Evolutionary conservation across 2,113 vertebrate genomes (phyloP), one percentile per base, ranked within the genome.

Genomic region (Chunga burmeisteri): DNA sequence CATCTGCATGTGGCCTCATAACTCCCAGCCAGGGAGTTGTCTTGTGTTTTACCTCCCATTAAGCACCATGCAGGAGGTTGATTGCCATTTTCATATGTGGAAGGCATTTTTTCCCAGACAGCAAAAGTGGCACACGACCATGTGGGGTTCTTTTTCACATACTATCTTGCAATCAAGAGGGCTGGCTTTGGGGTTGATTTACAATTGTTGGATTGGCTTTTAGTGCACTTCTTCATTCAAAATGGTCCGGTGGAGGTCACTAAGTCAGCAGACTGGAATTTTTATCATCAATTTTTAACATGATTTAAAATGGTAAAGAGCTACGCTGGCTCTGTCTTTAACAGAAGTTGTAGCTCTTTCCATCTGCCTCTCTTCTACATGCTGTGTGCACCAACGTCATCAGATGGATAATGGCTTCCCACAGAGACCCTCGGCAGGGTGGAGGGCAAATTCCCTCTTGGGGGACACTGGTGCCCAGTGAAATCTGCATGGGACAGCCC

Each of bases 21-120:
- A 94, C 58, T 87, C 70, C 93, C 87, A 96, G 84, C 70, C 93
- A 93, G 96, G 90, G 96, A 96, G 78, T 82, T 13, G 0, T 59
- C 93, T 95, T 95, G 90, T 96, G 94, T 96, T 97, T 96, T 96
- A 97, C 92, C 94, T 96, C 94, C 96, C 96, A 97, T 97, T 97
- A 96, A 94, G 96, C 87, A 90, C 96, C 74, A 85, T 34, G 93
- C 92, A 95, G 93, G 96, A 95, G 94, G 94, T 2, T 96, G 96
- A 97, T 96, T 97, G 92, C 74, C 93, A 65, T 96, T 96, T 96
- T 97, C 94, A 93, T 94, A 88, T 68, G 46, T 94, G 81, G 87
- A 96, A 95, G 44, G 70, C 80, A 40, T 82, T 96, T 88, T 95
- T 87, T 91, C 53, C 66, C 78, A 80, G 91, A 65, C 53, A 90